These are phyloP conservation scores for Tiphia femorata DNA, from an alignment of 2,888 invertebrate genomes.

Conservation along the genomic window DNA sequence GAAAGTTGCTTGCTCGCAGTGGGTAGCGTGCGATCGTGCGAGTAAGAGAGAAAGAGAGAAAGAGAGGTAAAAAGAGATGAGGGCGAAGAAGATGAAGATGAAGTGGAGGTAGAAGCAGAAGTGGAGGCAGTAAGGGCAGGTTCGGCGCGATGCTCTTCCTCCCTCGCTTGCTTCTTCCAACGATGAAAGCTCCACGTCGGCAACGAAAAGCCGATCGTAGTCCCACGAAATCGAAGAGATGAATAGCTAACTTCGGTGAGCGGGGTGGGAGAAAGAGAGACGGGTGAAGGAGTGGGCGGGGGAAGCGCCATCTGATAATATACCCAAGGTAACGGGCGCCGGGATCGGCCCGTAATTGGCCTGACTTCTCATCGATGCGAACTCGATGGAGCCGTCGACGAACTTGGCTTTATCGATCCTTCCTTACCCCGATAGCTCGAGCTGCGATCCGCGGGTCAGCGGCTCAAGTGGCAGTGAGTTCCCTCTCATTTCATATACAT, in stretches of 20 bases:
- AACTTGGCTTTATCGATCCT: conserved; percentile 47
- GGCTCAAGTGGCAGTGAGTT: conserved; percentile 19
- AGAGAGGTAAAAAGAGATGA: conserved; percentile 21
- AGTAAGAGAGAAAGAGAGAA: conserved; percentile 5
- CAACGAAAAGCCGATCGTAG: conserved; percentile 26
- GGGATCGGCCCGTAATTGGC: conserved; percentile 52
- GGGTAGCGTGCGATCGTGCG: too few relatives aligned
- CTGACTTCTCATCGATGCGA: conserved; percentile 42
- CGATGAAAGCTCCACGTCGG: conserved; percentile 13
- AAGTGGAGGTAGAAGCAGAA: too few relatives aligned
- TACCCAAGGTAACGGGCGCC: conserved; percentile 35
- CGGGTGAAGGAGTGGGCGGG: too few relatives aligned
- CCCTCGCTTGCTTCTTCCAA: too few relatives aligned
- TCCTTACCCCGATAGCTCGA: conserved; percentile 13
- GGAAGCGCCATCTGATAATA: conserved; percentile 53
- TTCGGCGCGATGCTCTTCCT: too few relatives aligned
- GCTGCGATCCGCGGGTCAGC: conserved; percentile 29
- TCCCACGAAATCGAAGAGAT: conserved; percentile 42
- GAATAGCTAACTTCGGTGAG: conserved; percentile 55
- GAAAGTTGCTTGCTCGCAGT: too few relatives aligned
- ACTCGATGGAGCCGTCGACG: conserved; percentile 30
- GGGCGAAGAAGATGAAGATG: not conserved
- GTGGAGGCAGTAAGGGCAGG: too few relatives aligned
- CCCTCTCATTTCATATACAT: too few relatives aligned
- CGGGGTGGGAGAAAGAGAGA: too few relatives aligned